phyloP scores from a whole-genome alignment of 2,888 invertebrate genomes.

The Dynastes tityus region DNA sequence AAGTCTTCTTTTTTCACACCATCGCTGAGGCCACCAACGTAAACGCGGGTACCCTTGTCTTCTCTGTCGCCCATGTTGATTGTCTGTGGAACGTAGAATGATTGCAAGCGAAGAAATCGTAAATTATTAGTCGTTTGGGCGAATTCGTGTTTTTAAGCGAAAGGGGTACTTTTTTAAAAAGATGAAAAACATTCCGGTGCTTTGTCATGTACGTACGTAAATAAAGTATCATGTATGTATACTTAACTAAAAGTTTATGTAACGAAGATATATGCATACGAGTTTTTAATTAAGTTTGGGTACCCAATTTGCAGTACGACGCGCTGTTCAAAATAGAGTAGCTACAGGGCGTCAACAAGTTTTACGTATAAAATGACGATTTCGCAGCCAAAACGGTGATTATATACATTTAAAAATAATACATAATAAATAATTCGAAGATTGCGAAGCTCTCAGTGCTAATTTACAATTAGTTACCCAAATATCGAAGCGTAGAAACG shows the following conservation, averaged over 20 bases:
- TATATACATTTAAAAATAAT: constrained; percentile 60
- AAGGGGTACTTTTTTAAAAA: constrained; percentile 57
- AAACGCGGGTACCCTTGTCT: constrained; percentile 82
- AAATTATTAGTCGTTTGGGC: constrained; percentile 67
- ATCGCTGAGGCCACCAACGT: constrained; percentile 91
- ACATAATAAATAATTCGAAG: constrained; percentile 66
- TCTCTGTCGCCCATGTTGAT: constrained; percentile 59
- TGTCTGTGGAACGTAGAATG: constrained; percentile 63
- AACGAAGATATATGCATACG: constrained; percentile 51
- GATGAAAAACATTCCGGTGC: constrained; percentile 50
- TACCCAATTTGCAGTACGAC: constrained; percentile 59
- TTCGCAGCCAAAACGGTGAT: constrained; percentile 70
- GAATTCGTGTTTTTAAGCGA: constrained; percentile 66
- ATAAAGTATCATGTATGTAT: constrained; percentile 51
- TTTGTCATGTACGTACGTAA: constrained; percentile 51
- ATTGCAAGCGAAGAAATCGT: constrained; percentile 62
- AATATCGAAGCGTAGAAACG: constrained; percentile 66
- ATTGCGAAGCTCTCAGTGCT: constrained; percentile 68
- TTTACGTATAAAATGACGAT: constrained; percentile 64
- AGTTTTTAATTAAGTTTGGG: constrained; percentile 53
- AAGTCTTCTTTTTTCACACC: constrained; percentile 93
- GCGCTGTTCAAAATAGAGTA: constrained; percentile 64
- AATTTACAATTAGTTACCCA: constrained; percentile 70
- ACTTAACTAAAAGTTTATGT: constrained; percentile 61
- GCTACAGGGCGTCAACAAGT: constrained; percentile 64